Evolutionary conservation across 2,797 vertebrate genomes (phyloP), one percentile per base, ranked within the genome.

Genomic region (Malacoctenus gilli): DNA sequence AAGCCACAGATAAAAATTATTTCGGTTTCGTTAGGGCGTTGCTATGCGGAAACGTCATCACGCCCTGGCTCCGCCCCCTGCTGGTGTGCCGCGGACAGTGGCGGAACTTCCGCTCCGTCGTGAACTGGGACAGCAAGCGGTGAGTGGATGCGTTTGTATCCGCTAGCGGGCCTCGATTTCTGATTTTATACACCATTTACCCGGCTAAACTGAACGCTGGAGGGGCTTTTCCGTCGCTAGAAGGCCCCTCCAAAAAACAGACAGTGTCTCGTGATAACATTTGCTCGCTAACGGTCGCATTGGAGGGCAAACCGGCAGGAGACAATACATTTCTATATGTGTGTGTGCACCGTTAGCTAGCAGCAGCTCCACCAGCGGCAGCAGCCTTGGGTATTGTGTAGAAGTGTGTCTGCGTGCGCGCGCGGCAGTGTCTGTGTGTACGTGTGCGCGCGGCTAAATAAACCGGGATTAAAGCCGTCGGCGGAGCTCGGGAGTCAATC

Each of bases 51-150:
- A 80, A 85, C 82, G 56, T 82, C 68, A 16, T 12, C 0, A 6
- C 20, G 44, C 1, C 0, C 1, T 50, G 15, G 8, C 44, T 60
- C 80, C 88, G 77, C 86, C 91, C 79, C 72, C 77, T 72, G 50
- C 61, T 19, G 42, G 48, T 72, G 65, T 63, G 55, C 53, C 28
- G 80, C 62, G 31, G 80, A 60, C 69, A 85, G 80, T 75, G 89
- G 78, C 89, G 91, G 92, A 92, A 92, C 89, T 92, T 89, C 87
- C 87, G 90, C 78, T 87, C 57, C 57, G 62, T 78, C 51, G 85
- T 85, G 88, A 91, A 87, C 87, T 87, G 87, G 87, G 87, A 90
- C 85, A 89, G 89, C 87, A 68, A 90, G 79, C 82, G 92, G 91
- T 92, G 85, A 93, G 92, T 92, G 84, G 62, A 69, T 80, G 73